phyloP scores from a whole-genome alignment of 2,797 vertebrate genomes.

The Pipistrellus kuhlii region DNA sequence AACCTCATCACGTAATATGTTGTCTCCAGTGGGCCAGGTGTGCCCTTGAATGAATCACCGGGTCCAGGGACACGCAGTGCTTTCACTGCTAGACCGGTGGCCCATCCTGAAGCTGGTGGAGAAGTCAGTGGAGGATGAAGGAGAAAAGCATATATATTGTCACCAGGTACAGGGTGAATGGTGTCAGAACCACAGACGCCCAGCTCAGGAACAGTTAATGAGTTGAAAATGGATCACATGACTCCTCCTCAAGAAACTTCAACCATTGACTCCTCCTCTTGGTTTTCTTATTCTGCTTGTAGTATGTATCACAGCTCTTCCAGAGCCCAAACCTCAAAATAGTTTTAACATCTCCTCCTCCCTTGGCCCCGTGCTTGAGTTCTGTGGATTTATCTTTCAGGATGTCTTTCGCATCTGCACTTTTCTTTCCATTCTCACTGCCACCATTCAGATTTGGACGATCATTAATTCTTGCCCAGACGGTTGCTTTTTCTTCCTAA shows the following conservation, averaged over 20 bases:
- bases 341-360: conserved; percentile 41
- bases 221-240: not conserved
- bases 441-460: conserved; percentile 18
- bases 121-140: not conserved
- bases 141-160: not conserved
- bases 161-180: not conserved
- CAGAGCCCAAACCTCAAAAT: conserved; percentile 58
- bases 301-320: not conserved
- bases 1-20: not conserved
- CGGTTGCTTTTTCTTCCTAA: not conserved
- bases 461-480: conserved; percentile 58
- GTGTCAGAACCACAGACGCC: not conserved
- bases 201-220: not conserved
- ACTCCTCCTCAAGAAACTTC: not conserved
- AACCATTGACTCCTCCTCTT: not conserved
- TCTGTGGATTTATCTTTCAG: conserved; percentile 63
- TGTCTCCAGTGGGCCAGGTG: not conserved
- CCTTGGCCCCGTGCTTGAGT: conserved; percentile 8
- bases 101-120: not conserved
- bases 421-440: conserved; percentile 64
- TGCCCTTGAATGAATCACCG: not conserved
- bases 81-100: not conserved
- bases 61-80: not conserved
- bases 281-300: not conserved
- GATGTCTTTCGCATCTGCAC: conserved; percentile 65